Conservation (phyloP, 2,113 vertebrate genomes). For the Laticauda colubrina region DNA sequence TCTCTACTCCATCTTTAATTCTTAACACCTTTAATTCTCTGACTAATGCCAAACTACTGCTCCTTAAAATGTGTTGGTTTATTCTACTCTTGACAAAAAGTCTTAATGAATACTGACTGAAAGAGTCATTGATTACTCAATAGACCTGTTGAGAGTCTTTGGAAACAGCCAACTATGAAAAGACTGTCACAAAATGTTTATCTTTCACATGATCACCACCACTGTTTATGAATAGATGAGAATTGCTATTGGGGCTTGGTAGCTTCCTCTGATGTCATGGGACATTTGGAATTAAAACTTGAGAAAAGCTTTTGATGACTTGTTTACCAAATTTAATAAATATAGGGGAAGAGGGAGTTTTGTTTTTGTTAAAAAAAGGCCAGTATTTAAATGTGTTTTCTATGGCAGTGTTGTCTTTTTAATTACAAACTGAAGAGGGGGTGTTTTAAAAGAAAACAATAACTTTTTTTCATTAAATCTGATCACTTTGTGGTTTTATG, state of each 20-base stretch:
- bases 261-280: neutral
- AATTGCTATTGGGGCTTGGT: neutral
- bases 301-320: neutral
- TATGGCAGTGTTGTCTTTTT: neutral
- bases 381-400: neutral
- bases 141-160: slow-evolving; percentile 43
- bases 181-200: neutral
- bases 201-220: neutral
- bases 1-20: slow-evolving; percentile 9
- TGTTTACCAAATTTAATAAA: neutral
- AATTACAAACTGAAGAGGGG: neutral
- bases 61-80: slow-evolving; percentile 58
- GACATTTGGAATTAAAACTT: neutral
- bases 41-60: slow-evolving; percentile 38
- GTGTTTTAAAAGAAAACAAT: neutral
- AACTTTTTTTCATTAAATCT: neutral
- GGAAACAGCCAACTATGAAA: slow-evolving; percentile 37
- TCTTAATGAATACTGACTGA: slow-evolving; percentile 46
- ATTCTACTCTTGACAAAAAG: slow-evolving; percentile 45
- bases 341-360: neutral
- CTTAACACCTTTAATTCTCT: slow-evolving; percentile 25
- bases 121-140: slow-evolving; percentile 50
- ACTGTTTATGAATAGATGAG: neutral
- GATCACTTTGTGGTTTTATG: neutral
- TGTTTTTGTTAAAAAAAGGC: neutral